Conservation (phyloP, 2,797 vertebrate species). For the Coregonus sp. region DNA sequence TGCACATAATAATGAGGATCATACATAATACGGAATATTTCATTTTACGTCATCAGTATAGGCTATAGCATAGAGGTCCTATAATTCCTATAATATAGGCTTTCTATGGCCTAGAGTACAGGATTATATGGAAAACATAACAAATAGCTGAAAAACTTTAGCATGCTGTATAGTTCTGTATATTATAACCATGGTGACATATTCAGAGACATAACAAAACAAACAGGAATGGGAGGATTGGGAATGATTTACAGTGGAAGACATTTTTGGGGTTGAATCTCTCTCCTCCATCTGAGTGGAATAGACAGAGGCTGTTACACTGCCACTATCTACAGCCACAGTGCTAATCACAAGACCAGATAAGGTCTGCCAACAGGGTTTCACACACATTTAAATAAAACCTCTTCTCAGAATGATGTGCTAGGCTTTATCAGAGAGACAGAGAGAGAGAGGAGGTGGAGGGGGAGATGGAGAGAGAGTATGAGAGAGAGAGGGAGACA, state of each 20-base stretch:
- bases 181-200: background rate
- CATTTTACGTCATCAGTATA: background rate
- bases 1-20: background rate
- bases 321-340: slow-evolving; percentile 48
- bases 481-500: background rate
- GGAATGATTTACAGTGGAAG: slow-evolving; percentile 5
- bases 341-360: slow-evolving; percentile 54
- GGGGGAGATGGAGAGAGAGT: background rate
- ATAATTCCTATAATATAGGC: too few species aligned
- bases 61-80: too few species aligned
- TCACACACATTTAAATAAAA: slow-evolving; percentile 52
- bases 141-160: background rate
- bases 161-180: background rate
- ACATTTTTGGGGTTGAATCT: slow-evolving; percentile 33
- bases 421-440: slow-evolving; percentile 28
- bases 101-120: background rate
- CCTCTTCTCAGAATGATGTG: slow-evolving; percentile 31
- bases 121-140: background rate
- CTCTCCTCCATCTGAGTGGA: slow-evolving; percentile 15
- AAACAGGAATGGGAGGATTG: background rate
- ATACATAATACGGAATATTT: background rate
- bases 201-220: background rate
- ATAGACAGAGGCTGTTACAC: slow-evolving; percentile 44
- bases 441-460: slow-evolving; percentile 4
- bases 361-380: slow-evolving; percentile 43